Evolutionary conservation across 1,140 invertebrate species (phyloP), one percentile per base, ranked within the genome.

Genomic region (Apis florea): DNA sequence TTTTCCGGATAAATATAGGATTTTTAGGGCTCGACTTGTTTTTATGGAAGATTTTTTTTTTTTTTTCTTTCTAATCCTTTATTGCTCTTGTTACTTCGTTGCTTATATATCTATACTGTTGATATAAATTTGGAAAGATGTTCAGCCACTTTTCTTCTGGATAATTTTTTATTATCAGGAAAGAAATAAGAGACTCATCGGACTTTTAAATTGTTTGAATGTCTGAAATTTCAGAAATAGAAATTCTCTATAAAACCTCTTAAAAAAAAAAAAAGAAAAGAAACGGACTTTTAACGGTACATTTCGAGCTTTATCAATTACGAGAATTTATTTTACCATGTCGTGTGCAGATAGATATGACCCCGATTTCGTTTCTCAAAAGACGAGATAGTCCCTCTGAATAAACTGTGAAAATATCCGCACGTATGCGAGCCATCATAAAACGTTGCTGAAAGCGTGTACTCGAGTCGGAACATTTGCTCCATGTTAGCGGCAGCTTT

Each of bases 331-430:
- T 31, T 3, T 13, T 13, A 15, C 1, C 13, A 15, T 15, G 4
- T 26, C n/a, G n/a, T 13, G 5, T 11, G 17, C 49, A 47, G 11
- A 40, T 24, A 47, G 21, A 40, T 53, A 5, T 79, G 58, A 11
- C 68, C 2, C 54, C 19, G 56, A 61, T 79, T 49, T n/a, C 17
- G 24, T 63, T 53, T 63, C 26, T 40, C 72, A 47, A 82, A 69
- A 49, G 15, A 70, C n/a, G 26, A 69, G 66, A 68, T 78, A 51
- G 64, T 51, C 15, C 17, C 21, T n/a, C 47, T 31, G 56, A 76
- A 31, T 19, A 76, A 40, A 69, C 54, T 56, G 66, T 85, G 80
- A 85, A 84, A 85, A 85, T 85, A 85, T 82, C 63, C 49, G 51
- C 49, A 59, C 83, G 73, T 82, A 77, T 85, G 73, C 61, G 47